Conservation (phyloP, 37 sponge, comb jelly and placozoan genomes). For the Ianthella basta region DNA sequence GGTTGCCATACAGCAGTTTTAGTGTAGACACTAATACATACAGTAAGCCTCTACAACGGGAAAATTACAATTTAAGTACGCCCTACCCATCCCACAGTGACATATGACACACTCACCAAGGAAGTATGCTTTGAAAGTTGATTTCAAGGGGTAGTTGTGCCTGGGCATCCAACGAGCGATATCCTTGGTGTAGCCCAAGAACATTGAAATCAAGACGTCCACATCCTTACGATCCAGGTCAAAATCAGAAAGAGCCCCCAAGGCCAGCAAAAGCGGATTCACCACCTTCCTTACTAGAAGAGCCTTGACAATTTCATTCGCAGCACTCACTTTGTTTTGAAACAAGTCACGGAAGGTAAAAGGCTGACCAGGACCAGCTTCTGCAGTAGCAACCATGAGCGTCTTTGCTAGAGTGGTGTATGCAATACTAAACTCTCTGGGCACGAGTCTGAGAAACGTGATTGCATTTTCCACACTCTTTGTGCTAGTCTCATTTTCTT, state of each 20-base stretch:
- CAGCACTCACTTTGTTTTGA: not conserved
- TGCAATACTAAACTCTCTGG: not conserved
- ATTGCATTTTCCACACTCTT: not conserved
- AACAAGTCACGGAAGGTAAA: not conserved
- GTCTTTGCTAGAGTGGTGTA: not conserved
- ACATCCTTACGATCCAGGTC: not conserved
- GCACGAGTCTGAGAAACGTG: not conserved
- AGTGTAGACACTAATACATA: too few species aligned
- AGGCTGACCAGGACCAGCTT: not conserved
- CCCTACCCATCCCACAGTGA: too few species aligned
- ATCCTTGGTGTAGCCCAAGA: not conserved
- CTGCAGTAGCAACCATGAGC: not conserved
- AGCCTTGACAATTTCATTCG: constrained; percentile 18
- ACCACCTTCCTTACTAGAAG: not conserved
- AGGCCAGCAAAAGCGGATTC: not conserved
- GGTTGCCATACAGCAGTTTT: too few species aligned
- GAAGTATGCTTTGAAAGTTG: not conserved
- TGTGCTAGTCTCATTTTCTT: not conserved
- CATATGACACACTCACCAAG: constrained; percentile 9
- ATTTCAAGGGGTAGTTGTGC: not conserved
- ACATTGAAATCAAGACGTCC: not conserved
- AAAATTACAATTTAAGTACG: too few species aligned
- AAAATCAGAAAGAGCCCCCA: not conserved
- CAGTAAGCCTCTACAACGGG: too few species aligned
- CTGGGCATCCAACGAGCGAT: not conserved